Evolutionary conservation across 2,113 vertebrate species (phyloP).

Genomic region (Mobula birostris): DNA sequence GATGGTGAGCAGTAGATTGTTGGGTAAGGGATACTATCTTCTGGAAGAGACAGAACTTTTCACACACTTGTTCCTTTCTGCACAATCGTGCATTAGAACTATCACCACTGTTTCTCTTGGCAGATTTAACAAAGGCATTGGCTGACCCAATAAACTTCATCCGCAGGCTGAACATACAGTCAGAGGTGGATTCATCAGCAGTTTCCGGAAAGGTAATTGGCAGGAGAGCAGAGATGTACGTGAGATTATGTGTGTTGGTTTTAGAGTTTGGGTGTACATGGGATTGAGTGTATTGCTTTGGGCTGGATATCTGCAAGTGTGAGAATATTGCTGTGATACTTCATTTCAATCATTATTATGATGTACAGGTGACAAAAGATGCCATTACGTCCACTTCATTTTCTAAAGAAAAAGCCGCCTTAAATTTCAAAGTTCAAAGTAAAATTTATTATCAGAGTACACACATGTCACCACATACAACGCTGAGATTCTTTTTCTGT

Average conservation of each 20-base stretch:
- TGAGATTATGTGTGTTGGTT: not conserved
- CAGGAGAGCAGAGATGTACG: not conserved
- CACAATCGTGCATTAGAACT: not conserved
- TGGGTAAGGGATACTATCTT: not conserved
- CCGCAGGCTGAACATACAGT: constrained; percentile 54
- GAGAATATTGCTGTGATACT: not conserved
- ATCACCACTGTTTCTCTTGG: constrained; percentile 39
- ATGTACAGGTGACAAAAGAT: not conserved
- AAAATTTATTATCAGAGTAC: too few species aligned
- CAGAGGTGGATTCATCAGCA: constrained; percentile 45
- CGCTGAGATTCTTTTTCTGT: too few species aligned
- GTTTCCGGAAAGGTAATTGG: not conserved
- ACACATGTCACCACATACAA: too few species aligned
- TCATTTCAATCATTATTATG: not conserved
- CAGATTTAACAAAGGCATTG: constrained; percentile 62
- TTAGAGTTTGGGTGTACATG: not conserved
- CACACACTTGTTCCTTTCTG: not conserved
- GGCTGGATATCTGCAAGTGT: not conserved
- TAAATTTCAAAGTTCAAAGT: not conserved
- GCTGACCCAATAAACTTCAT: constrained; percentile 70
- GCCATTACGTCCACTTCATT: not conserved
- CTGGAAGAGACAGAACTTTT: not conserved
- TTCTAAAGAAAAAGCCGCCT: not conserved
- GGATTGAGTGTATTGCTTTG: not conserved
- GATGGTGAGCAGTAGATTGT: not conserved